phyloP scores from a whole-genome alignment of 2,797 vertebrate species.

The Borostomias antarcticus region DNA sequence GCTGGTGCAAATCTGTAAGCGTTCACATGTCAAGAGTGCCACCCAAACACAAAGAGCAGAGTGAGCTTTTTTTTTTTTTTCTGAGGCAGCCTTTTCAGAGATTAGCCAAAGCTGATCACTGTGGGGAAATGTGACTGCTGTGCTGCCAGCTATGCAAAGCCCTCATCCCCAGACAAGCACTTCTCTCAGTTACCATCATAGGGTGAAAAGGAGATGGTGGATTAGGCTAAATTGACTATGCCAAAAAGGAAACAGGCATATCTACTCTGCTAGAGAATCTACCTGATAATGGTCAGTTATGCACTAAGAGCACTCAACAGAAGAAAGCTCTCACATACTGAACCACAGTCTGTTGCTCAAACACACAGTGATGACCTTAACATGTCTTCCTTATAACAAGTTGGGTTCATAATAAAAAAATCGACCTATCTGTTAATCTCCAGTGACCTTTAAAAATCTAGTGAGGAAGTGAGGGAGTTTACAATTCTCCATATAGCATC shows the following conservation, averaged over 20 bases:
- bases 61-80: conserved; percentile 29
- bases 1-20: conserved; percentile 41
- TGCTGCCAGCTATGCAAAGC: not conserved
- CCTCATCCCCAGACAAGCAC: too few relatives aligned
- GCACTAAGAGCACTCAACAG: not conserved
- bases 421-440: not conserved
- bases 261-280: not conserved
- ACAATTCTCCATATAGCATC: not conserved
- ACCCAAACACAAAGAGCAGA: conserved; percentile 21
- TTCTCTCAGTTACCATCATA: too few relatives aligned
- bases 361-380: not conserved
- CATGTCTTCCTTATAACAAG: not conserved
- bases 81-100: conserved; percentile 13
- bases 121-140: conserved; percentile 15
- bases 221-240: not conserved
- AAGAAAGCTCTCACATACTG: not conserved
- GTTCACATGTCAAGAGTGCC: conserved; percentile 19
- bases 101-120: too few relatives aligned
- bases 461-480: not conserved
- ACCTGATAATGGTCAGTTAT: not conserved
- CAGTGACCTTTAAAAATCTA: not conserved
- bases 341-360: too few relatives aligned
- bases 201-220: too few relatives aligned
- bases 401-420: too few relatives aligned
- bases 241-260: not conserved